A percentile compares a stretch with the other conserved stretches of the same genome.
Conservation (phyloP, 2,113 vertebrate genomes). For the Sebastes schlegelii region DNA sequence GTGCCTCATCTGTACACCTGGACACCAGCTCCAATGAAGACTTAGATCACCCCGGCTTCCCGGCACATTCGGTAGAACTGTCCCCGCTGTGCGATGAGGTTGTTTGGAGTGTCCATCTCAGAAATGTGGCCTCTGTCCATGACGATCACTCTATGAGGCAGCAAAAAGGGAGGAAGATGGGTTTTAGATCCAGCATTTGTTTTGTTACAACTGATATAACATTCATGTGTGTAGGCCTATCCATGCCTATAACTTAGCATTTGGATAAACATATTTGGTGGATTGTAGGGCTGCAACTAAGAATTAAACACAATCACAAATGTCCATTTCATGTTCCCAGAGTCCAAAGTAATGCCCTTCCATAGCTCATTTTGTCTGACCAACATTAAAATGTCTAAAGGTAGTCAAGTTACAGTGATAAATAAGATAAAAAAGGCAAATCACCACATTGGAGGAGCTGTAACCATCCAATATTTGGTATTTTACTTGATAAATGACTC, state of each 20-base stretch:
- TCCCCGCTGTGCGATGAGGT: constrained; percentile 89
- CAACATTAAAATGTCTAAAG: not conserved
- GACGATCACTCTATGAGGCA: constrained; percentile 89
- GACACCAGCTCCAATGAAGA: constrained; percentile 21
- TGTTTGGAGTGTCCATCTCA: constrained; percentile 90
- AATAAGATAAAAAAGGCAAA: not conserved
- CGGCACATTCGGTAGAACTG: constrained; percentile 92
- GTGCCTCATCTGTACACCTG: constrained; percentile 51
- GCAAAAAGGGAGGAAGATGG: not conserved
- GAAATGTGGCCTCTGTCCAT: constrained; percentile 91
- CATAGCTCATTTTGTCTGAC: not conserved
- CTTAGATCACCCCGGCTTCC: constrained; percentile 90
- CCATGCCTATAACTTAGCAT: not conserved
- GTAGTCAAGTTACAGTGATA: not conserved
- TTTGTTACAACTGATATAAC: not conserved
- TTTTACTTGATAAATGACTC: not conserved
- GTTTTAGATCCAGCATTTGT: constrained; percentile 1
- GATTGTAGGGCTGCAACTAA: not conserved
- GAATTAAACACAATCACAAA: not conserved
- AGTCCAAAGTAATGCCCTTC: not conserved
- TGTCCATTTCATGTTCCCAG: not conserved
- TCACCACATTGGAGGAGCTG: not conserved
- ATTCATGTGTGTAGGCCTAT: not conserved
- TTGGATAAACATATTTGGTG: not conserved
- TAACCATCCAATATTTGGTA: not conserved